Evolutionary conservation across 2,113 vertebrate genomes (phyloP).

Genomic region (Tachuris rubrigastra): DNA sequence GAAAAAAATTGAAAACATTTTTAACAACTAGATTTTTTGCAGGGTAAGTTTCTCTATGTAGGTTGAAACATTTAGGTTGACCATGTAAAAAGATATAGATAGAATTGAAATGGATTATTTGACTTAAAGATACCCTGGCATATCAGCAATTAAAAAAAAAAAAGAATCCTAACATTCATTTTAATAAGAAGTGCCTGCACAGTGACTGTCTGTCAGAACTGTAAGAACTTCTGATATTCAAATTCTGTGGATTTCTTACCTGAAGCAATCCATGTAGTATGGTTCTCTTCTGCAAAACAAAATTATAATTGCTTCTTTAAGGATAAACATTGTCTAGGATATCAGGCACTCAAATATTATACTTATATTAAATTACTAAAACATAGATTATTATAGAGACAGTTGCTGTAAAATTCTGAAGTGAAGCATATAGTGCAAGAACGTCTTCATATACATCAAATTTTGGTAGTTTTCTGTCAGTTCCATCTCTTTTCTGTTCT

Average conservation of each 20-base stretch:
- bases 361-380: neutral
- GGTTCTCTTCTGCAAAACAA: neutral
- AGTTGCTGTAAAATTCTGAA: neutral
- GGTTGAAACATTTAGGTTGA: neutral
- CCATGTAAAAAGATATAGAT: neutral
- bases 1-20: neutral
- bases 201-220: no score
- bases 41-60: neutral
- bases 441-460: neutral
- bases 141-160: neutral
- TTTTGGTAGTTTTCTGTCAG: neutral
- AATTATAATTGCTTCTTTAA: neutral
- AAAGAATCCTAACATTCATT: neutral
- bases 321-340: neutral
- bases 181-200: neutral
- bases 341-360: neutral
- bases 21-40: neutral
- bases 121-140: neutral
- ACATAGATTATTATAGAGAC: neutral
- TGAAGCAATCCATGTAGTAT: neutral
- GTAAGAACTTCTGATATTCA: neutral
- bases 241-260: neutral
- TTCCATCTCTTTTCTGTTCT: neutral
- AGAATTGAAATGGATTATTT: neutral
- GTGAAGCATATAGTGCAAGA: rapidly evolving